These are phyloP conservation scores for Pegea sp. DNA, from an alignment of 23 tunicate species.

Conservation along the genomic window DNA sequence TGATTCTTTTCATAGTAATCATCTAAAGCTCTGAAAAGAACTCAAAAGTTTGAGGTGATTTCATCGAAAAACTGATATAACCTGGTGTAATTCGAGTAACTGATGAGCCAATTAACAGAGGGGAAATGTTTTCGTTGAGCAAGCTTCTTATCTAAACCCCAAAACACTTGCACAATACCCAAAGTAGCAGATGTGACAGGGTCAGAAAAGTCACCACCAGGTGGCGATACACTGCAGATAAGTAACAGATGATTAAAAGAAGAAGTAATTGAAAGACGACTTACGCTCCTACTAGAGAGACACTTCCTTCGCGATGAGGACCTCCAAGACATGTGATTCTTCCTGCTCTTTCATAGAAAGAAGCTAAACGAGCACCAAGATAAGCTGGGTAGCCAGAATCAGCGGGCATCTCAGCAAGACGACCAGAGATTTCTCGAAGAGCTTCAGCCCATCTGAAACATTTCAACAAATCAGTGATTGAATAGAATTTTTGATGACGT, in stretches of 20 bases:
- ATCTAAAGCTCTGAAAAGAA: conserved; percentile 52
- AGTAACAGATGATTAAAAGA: background rate
- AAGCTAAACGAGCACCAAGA: conserved; percentile 89
- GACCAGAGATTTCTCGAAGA: conserved; percentile 97
- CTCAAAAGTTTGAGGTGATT: background rate
- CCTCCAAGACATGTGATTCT: conserved; percentile 83
- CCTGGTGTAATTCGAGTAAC: conserved; percentile 91
- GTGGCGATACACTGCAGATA: conserved; percentile 84
- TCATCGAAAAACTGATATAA: conserved; percentile 1
- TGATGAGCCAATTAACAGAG: conserved; percentile 92
- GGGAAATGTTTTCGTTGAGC: conserved; percentile 98
- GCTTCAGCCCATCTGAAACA: conserved; percentile 94
- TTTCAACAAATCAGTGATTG: no score
- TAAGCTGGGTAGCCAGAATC: conserved; percentile 99
- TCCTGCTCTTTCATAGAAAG: conserved; percentile 98
- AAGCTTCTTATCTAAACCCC: conserved; percentile 97
- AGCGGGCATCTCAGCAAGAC: conserved; percentile 99
- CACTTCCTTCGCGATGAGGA: conserved; percentile 87
- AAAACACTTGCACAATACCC: conserved; percentile 97
- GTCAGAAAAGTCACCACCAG: conserved; percentile 99
- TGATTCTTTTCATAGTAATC: conserved; percentile 87
- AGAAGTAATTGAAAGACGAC: conserved; percentile 6
- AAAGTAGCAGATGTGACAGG: conserved; percentile 98
- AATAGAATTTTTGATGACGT: no score
- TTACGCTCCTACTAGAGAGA: conserved; percentile 98